A percentile compares a stretch with the other conserved stretches of the same genome.
phyloP scores from a whole-genome alignment of 2,797 vertebrate genomes.

The Rhabdophis nuchalis region DNA sequence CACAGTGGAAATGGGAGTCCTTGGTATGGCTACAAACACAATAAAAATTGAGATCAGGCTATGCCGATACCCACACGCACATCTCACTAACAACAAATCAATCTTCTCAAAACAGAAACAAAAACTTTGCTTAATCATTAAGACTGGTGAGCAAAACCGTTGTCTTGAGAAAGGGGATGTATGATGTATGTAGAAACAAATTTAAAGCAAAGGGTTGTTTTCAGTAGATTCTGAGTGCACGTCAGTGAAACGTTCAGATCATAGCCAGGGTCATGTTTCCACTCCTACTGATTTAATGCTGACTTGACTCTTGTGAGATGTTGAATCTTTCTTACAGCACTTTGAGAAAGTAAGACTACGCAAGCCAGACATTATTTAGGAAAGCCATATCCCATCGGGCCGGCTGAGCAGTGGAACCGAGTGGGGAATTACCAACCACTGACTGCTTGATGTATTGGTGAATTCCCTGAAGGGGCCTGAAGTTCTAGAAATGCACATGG shows the following conservation, averaged over 20 bases:
- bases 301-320: constrained; percentile 50
- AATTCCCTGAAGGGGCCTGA: background rate
- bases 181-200: constrained; percentile 59
- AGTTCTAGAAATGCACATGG: background rate
- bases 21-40: constrained; percentile 46
- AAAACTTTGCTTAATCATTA: constrained; percentile 57
- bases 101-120: constrained; percentile 55
- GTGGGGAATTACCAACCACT: background rate
- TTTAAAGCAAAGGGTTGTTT: constrained; percentile 43
- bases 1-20: constrained; percentile 59
- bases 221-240: constrained; percentile 50
- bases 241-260: constrained; percentile 51
- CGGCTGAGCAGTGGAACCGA: background rate
- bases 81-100: constrained; percentile 48
- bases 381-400: constrained; percentile 15
- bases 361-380: constrained; percentile 54
- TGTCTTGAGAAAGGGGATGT: constrained; percentile 39
- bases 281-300: constrained; percentile 51
- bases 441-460: background rate
- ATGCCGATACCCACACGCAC: background rate
- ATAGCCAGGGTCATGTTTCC: constrained; percentile 48
- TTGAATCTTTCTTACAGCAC: constrained; percentile 35
- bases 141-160: constrained; percentile 27
- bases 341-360: constrained; percentile 39
- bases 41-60: constrained; percentile 56